phyloP scores from a whole-genome alignment of 2,888 invertebrate genomes.

The Troides aeacus region DNA sequence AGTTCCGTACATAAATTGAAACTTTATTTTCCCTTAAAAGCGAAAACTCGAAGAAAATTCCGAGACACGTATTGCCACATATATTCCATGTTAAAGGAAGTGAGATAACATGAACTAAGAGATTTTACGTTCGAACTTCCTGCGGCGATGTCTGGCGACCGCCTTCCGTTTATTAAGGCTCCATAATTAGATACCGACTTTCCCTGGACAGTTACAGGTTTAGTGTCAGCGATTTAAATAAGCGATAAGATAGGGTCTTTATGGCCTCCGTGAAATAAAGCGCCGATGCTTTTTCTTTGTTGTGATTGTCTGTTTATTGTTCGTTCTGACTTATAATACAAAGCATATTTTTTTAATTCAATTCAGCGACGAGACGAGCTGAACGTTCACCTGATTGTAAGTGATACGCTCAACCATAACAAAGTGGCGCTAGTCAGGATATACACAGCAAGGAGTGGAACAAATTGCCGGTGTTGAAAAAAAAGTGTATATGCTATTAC shows the following conservation, averaged over 20 bases:
- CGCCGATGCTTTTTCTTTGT: slow-evolving; percentile 24
- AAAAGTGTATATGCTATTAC: no score
- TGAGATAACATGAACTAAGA: slow-evolving; percentile 60
- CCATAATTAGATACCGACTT: slow-evolving; percentile 52
- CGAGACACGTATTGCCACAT: slow-evolving; percentile 58
- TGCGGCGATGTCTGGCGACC: slow-evolving; percentile 36
- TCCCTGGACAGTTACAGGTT: slow-evolving; percentile 26
- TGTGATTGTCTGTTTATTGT: slow-evolving; percentile 12
- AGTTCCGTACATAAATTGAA: background rate
- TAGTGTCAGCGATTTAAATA: slow-evolving; percentile 31
- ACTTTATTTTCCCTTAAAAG: slow-evolving; percentile 2
- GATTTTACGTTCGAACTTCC: slow-evolving; percentile 55
- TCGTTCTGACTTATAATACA: background rate
- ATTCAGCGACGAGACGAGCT: no score
- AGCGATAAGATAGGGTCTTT: slow-evolving; percentile 30
- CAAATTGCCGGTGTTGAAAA: no score
- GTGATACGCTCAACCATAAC: no score
- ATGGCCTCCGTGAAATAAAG: slow-evolving; percentile 25
- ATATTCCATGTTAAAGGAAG: slow-evolving; percentile 62
- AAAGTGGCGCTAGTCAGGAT: no score
- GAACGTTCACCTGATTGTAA: no score
- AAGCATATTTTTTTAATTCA: background rate
- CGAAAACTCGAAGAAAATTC: slow-evolving; percentile 9
- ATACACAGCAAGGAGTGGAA: no score
- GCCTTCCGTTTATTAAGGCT: slow-evolving; percentile 47